Conservation (phyloP, 2,113 vertebrate species). For the Raja brachyura region DNA sequence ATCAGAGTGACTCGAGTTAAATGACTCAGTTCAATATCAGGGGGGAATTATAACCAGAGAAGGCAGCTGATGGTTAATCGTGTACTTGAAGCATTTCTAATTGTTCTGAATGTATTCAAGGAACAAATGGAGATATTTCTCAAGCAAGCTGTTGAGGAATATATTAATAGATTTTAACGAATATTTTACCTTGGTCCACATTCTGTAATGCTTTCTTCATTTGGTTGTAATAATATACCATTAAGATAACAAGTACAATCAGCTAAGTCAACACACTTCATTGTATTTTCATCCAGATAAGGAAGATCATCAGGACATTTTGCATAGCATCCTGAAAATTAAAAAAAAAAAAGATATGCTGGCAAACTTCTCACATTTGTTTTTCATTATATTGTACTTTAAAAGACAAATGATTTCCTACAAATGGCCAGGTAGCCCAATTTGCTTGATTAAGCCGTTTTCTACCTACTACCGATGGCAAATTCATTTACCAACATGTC, state of each 20-base stretch:
- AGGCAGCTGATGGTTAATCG: no score
- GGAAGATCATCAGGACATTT: slow-evolving; percentile 60
- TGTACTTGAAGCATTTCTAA: no score
- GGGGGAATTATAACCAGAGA: no score
- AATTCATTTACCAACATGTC: no score
- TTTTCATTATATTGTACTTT: background rate
- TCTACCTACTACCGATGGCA: no score
- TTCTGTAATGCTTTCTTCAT: background rate
- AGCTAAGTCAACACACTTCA: slow-evolving; percentile 56
- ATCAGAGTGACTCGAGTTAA: no score
- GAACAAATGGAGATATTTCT: background rate
- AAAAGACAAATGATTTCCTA: background rate
- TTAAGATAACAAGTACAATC: slow-evolving; percentile 68
- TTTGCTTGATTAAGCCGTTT: background rate
- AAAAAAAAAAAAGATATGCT: slow-evolving; percentile 12
- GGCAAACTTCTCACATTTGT: background rate
- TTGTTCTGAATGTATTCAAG: background rate
- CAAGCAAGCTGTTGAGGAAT: background rate
- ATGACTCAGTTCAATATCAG: no score
- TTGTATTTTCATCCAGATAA: slow-evolving; percentile 68
- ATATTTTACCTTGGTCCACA: slow-evolving; percentile 1
- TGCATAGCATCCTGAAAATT: slow-evolving; percentile 70
- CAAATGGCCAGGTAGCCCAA: background rate
- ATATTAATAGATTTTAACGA: background rate
- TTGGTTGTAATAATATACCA: slow-evolving; percentile 45